These are phyloP conservation scores for Oceanites oceanicus DNA, from an alignment of 2,113 vertebrate genomes.

Conservation along the genomic window DNA sequence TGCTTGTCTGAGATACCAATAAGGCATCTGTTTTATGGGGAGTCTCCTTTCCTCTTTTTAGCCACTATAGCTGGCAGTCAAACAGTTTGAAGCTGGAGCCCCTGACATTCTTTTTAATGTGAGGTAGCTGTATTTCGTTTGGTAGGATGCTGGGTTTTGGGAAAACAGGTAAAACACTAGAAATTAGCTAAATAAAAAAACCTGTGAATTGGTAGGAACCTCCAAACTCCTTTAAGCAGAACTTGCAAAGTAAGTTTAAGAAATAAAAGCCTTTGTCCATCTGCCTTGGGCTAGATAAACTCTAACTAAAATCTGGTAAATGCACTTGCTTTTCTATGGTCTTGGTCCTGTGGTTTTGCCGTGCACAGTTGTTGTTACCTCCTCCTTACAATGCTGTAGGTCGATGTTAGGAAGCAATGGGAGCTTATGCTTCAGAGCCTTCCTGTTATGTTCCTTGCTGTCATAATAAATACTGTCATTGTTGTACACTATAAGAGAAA, in stretches of 20 bases:
- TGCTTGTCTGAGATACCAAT: background rate
- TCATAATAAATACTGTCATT: background rate
- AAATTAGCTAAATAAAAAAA: background rate
- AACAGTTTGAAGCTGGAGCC: background rate
- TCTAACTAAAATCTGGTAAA: background rate
- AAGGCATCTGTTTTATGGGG: background rate
- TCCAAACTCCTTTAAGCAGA: background rate
- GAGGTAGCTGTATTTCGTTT: background rate
- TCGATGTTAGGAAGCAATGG: background rate
- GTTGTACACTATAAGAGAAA: background rate
- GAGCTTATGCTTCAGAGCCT: background rate
- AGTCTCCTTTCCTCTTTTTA: background rate
- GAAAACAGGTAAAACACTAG: background rate
- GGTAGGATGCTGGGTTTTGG: background rate
- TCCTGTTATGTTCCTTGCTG: background rate
- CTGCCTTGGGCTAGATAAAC: background rate
- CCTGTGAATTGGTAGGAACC: accelerated
- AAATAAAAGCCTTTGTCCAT: background rate
- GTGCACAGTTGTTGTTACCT: background rate
- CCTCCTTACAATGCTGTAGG: background rate
- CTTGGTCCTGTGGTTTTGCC: background rate
- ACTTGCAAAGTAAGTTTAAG: background rate
- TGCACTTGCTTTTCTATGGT: background rate
- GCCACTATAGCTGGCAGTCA: background rate
- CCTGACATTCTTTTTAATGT: background rate